Conservation (phyloP, 2,113 vertebrate genomes). For the Rhinolophus sinicus region DNA sequence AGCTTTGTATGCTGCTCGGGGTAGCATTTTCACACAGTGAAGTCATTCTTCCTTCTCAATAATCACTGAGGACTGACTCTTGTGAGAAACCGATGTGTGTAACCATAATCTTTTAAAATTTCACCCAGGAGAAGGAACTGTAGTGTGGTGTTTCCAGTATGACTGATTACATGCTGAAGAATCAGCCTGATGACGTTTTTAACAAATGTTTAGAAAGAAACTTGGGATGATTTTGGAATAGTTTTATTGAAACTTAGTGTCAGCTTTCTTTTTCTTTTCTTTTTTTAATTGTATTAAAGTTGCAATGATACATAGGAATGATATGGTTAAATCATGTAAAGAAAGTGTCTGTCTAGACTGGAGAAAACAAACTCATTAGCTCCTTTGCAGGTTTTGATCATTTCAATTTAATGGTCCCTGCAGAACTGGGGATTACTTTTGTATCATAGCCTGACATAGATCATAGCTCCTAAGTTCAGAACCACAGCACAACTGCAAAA, state of each 20-base stretch:
- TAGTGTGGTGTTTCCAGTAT: not conserved
- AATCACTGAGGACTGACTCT: not conserved
- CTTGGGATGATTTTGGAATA: not conserved
- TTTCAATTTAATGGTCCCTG: not conserved
- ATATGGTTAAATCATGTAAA: not conserved
- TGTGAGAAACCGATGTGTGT: not conserved
- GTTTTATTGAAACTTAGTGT: conserved; percentile 3
- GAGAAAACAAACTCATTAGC: not conserved
- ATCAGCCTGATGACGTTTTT: not conserved
- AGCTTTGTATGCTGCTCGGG: conserved; percentile 35
- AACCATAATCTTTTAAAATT: not conserved
- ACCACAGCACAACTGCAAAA: not conserved
- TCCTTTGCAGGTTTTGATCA: not conserved
- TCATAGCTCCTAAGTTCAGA: not conserved
- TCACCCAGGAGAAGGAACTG: not conserved
- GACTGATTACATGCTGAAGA: not conserved
- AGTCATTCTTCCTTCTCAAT: conserved; percentile 58
- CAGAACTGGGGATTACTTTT: not conserved
- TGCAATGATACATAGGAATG: not conserved
- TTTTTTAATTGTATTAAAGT: not conserved
- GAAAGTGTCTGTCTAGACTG: not conserved
- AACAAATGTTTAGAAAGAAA: conserved; percentile 17
- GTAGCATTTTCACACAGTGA: conserved; percentile 37
- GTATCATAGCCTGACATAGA: not conserved
- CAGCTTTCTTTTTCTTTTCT: not conserved